phyloP scores from a whole-genome alignment of 2,797 vertebrate genomes.

The Gadopsis bispinosus region DNA sequence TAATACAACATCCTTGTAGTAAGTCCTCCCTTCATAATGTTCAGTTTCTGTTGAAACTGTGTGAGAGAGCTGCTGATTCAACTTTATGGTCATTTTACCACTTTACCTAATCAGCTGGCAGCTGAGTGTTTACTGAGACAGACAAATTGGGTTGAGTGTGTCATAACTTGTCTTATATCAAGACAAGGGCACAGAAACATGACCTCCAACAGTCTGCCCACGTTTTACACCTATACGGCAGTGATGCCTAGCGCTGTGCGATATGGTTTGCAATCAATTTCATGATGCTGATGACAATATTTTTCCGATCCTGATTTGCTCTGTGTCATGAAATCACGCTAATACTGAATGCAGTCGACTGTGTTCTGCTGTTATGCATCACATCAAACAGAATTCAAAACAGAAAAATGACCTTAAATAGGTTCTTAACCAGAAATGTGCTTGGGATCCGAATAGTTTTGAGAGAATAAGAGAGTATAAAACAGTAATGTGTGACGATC shows the following conservation, averaged over 20 bases:
- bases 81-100: background rate
- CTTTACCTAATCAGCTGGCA: background rate
- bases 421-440: background rate
- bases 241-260: rapidly evolving
- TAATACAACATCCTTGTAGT: background rate
- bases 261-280: background rate
- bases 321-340: background rate
- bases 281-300: background rate
- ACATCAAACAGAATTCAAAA: background rate
- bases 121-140: background rate
- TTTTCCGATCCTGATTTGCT: background rate
- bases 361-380: background rate
- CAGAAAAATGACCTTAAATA: no score
- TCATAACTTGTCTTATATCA: background rate
- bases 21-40: background rate
- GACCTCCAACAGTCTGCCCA: background rate
- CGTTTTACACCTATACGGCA: background rate
- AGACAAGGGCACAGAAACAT: background rate
- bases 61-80: background rate
- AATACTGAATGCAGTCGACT: background rate
- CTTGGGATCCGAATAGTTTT: background rate
- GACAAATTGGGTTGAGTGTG: background rate
- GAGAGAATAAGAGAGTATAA: background rate
- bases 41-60: background rate
- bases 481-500: background rate